Evolutionary conservation across 2,113 vertebrate species (phyloP).

Genomic region (Xenopus laevis): DNA sequence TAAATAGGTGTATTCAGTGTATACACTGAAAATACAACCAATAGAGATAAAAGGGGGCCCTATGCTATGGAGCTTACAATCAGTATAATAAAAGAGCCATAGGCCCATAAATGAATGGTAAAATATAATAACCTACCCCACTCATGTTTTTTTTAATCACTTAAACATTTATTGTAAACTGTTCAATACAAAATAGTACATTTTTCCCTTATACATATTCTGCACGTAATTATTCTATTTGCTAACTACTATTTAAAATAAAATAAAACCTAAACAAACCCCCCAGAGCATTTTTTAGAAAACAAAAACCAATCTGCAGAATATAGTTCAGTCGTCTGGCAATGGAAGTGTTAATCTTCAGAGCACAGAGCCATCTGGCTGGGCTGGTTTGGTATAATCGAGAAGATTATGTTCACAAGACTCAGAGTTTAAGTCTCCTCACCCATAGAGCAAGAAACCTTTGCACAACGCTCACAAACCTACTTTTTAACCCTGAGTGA

Average conservation of each 20-base stretch:
- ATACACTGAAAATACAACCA: no score
- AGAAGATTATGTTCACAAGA: constrained; percentile 76
- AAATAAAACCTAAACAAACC: no score
- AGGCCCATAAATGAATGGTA: background rate
- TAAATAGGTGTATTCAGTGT: no score
- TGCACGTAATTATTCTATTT: background rate
- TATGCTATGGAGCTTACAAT: no score
- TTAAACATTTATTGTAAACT: background rate
- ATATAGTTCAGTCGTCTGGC: constrained; percentile 46
- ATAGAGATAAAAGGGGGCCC: no score
- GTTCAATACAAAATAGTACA: background rate
- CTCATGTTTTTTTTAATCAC: no score
- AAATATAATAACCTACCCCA: no score
- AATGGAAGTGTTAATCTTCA: constrained; percentile 67
- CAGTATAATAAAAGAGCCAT: no score
- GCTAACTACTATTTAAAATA: background rate
- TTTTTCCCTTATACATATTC: background rate
- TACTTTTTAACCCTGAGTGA: constrained; percentile 76
- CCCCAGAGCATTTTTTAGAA: background rate
- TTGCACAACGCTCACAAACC: constrained; percentile 60
- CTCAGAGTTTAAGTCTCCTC: constrained; percentile 73
- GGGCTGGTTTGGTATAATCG: constrained; percentile 78
- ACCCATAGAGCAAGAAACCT: constrained; percentile 59
- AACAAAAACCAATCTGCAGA: background rate
- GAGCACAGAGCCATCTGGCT: constrained; percentile 77